Evolutionary conservation across 2,888 invertebrate species (phyloP), one percentile per base, ranked within the genome.

Genomic region (Cordilura impudica): DNA sequence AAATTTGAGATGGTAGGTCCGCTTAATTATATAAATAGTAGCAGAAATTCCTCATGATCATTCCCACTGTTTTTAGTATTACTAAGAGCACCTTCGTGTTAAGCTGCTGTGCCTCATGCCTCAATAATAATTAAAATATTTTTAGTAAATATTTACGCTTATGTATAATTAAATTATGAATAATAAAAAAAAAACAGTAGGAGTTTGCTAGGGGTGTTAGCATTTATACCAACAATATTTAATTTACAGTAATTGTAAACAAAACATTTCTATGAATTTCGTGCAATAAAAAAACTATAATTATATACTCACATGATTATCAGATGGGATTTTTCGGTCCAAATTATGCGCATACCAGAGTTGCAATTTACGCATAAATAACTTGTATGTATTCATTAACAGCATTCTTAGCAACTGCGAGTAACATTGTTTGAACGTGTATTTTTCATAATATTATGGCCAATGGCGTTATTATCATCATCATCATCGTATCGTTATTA

Each of bases 401-500:
- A 8, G 31, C n/a, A 16, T 8, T 1, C 1, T 14, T 19, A 53
- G 19, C 16, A 31, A 29, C n/a, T 54, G n/a, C 26, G 14, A 45
- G 14, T 29, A 8, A 58, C 53, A 61, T 71, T 39, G 29, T 53
- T 54, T 26, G 54, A 51, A 35, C 23, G 35, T 63, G 18, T 49
- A 21, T 19, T 26, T 26, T 26, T 26, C 3, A 26, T 4, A 26
- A 26, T 26, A 26, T 61, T 65, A 76, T 76, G 51, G 76, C 76
- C 70, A 65, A 45, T 76, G 76, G 76, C 65, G 51, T 58, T 65
- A 70, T 58, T 31, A 65, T 54, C 61, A 70, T 58, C 45, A 65
- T 54, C 61, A 73, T 69, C 61, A 76, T 76, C 49, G 49, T 58
- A 70, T 76, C 70, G 65, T 76, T 65, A 76, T 70, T 60, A 66